Base-by-base conservation (phyloP, 2,888 invertebrate genomes). In the Nomada ferruginata region DNA sequence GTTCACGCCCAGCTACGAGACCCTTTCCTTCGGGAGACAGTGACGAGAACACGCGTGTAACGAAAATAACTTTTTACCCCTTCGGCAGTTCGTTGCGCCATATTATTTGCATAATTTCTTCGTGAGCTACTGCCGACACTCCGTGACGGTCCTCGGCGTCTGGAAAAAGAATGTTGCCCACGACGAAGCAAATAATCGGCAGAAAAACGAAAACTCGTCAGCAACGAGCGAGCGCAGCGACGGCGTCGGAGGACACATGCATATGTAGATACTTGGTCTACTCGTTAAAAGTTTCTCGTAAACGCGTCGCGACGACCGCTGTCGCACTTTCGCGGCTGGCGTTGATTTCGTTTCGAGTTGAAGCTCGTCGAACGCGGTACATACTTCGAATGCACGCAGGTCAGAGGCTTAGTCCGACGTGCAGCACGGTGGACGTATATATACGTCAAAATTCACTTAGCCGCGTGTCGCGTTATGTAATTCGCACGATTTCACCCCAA, bases 231-330 rank as follows among this genome's bases (percentile, higher is more conserved):
- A 11, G 7, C 13, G 13, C 29, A n/a, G 18, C 66, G 66, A 77
- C 10, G 53, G 18, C 4, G 29, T 29, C 47, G 47, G 9, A 0
- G 11, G 50, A 26, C 55, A 26, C 26, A 44, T 61, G 42, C 55
- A 26, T 20, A 44, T 61, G 42, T 66, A 76, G 70, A 76, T 55
- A 60, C 60, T 70, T 10, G 23, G 52, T 11, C 64, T 53, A 66
- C 65, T 79, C 55, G 79, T 79, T 79, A 79, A 76, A 79, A 79
- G 76, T 79, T 79, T 66, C 65, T 15, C 70, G 64, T 29, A 44
- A 26, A 42, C 50, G 36, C 64, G 70, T 47, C 23, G 42, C 47
- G 44, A 44, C 47, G 9, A 5, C 26, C 47, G 18, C 26, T 18
- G 1, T 1, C 47, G 18, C 55, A 9, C 10, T 47, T 2, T 52